Evolutionary conservation across 2,797 vertebrate genomes (phyloP), one percentile per base, ranked within the genome.

Genomic region (Nyctibius grandis): DNA sequence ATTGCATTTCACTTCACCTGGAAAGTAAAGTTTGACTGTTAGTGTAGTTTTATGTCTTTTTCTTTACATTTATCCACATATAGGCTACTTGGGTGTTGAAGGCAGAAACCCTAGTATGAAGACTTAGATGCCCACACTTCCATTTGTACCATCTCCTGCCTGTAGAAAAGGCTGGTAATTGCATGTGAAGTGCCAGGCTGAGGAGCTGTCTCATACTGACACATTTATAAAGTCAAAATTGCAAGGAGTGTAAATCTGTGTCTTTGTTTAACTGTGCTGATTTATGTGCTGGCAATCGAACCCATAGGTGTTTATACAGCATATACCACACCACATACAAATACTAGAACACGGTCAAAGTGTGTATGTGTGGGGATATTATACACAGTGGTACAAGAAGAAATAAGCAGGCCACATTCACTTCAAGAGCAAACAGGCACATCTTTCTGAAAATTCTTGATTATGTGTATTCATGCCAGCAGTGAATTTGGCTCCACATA

Each of bases 241-340:
- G 13, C 80, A 34, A 33, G 57, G 50, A 78, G n/a, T 18, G 38
- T 47, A 56, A 77, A 79, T 26, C 63, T 5, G 0, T 0, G 0
- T 9, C 80, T 50, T 11, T 28, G 56, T 77, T 50, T 8, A 48
- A 9, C 57, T 9, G 25, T 3, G 75, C 60, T 88, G 87, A 61
- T 60, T 54, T 56, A 61, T 8, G 60, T 25, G 33, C 74, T 91
- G 85, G 21, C 59, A 83, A 3, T 11, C 3, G 76, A 72, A 22
- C 42, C 68, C 69, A 5, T 3, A 15, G 61, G 65, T 51, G 70
- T 77, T 40, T n/a, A 38, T 5, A 20, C 12, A 11, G 44, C 50
- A 23, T 59, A n/a, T 3, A 42, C 59, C 70, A 63, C 53, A 1
- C 1, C 1, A 0, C 11, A 31, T 8, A 48, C 5, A 83, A 76